phyloP scores from a whole-genome alignment of 2,113 vertebrate species.

The Lampris incognitus region DNA sequence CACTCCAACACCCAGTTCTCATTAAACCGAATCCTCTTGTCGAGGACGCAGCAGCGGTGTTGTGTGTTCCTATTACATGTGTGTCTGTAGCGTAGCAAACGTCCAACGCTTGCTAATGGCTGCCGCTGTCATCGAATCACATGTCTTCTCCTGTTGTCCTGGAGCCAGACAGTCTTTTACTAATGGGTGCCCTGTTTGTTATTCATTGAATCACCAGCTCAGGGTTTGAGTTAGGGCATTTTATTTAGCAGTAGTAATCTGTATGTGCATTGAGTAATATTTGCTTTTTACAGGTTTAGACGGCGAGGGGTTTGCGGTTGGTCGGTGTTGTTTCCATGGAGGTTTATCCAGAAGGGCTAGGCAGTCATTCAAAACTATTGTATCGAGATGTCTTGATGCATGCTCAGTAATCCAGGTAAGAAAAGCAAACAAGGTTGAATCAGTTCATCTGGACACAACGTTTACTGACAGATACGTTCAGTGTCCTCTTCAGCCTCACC shows the following conservation, averaged over 20 bases:
- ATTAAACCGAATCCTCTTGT: slow-evolving; percentile 34
- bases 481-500: too few relatives aligned
- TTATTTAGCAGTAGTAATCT: too few relatives aligned
- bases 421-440: too few relatives aligned
- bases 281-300: slow-evolving; percentile 19
- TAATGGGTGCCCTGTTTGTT: slow-evolving; percentile 15
- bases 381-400: too few relatives aligned
- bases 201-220: slow-evolving; percentile 24
- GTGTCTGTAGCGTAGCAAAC: slow-evolving; percentile 54
- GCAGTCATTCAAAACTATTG: too few relatives aligned
- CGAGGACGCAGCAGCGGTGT: slow-evolving; percentile 47
- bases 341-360: slow-evolving; percentile 41
- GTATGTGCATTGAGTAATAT: neutral
- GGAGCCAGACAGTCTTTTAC: slow-evolving; percentile 17
- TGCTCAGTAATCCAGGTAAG: too few relatives aligned
- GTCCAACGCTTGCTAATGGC: slow-evolving; percentile 47
- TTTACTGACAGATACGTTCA: too few relatives aligned
- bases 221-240: neutral
- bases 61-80: slow-evolving; percentile 61
- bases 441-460: too few relatives aligned
- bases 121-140: slow-evolving; percentile 46
- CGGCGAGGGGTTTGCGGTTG: slow-evolving; percentile 4
- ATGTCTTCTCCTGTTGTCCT: slow-evolving; percentile 17
- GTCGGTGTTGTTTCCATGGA: slow-evolving; percentile 23
- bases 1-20: slow-evolving; percentile 49